Base-by-base conservation (phyloP, 2,888 invertebrate species). In the Trissoscelio sp. region DNA sequence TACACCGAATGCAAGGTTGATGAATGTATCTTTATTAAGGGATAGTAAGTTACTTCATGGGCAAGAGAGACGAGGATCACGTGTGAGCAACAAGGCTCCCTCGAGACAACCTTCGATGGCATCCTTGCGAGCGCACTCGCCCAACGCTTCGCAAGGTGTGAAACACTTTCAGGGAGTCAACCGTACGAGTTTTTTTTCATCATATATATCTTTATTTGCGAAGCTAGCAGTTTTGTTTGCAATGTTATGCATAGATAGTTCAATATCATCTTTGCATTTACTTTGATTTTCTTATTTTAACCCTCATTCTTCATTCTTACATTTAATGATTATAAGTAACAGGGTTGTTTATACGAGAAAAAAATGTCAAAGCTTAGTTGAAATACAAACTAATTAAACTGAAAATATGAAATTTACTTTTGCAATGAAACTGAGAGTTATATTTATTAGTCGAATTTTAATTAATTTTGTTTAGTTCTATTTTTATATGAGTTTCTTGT, bases 1-100 rank as follows among this genome's bases (percentile, higher is more conserved):
- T 92, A 97, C 97, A 60, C 97, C 97, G 24, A 97, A 97, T 92
- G 97, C 98, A 78, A 95, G 98, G 78, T 93, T 98, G 92, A 97
- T 97, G 97, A 97, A 97, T 92, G 97, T 96, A 20, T 97, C 97
- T 2, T 92, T 97, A 85, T 92, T 97, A 87, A 93, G 96, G 87
- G 96, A 97, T 88, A 96, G 95, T 86, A 97, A 97, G 89, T 92
- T 96, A 66, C 92, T 95, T 83, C 96, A 96, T 89, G 94, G 95
- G 51, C 94, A 94, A 91, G 96, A 96, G 87, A 93, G 97, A 58
- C 94, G 96, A 6, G 96, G 96, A 44, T 96, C 96, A 11, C 93
- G 96, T 28, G 95, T 95, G 74, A 96, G 96, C 89, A 94, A 95
- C 87, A 93, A 96, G 34, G 96, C 95, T 12, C 96, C 97, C 6